Evolutionary conservation across 2,888 invertebrate species (phyloP).

Genomic region (Agriopis leucophaearia): DNA sequence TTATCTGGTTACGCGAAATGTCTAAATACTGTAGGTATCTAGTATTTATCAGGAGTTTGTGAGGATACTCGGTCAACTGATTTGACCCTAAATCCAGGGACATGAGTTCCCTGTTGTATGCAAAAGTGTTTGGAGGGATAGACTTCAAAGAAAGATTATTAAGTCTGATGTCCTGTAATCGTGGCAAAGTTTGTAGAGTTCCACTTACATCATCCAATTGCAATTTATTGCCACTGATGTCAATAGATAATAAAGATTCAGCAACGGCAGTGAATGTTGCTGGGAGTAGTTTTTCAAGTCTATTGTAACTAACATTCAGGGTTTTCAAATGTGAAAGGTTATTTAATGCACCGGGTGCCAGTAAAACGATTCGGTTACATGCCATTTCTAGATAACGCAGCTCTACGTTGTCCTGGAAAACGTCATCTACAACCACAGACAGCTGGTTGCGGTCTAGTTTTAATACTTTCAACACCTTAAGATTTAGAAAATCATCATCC

Average conservation of each 20-base stretch:
- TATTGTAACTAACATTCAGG: constrained; percentile 92
- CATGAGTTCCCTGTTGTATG: constrained; percentile 86
- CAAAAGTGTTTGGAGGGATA: constrained; percentile 86
- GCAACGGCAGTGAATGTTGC: constrained; percentile 87
- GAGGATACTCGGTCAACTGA: constrained; percentile 87
- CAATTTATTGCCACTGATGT: constrained; percentile 90
- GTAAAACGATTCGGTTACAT: constrained; percentile 90
- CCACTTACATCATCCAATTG: constrained; percentile 84
- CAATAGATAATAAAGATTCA: constrained; percentile 87
- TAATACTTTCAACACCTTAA: constrained; percentile 88
- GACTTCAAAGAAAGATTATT: constrained; percentile 87
- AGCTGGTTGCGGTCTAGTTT: constrained; percentile 92
- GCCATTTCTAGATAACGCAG: constrained; percentile 87
- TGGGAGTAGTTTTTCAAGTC: constrained; percentile 89
- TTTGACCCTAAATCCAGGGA: constrained; percentile 92
- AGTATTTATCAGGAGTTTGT: constrained; percentile 84
- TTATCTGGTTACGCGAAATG: constrained; percentile 90
- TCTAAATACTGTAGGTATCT: constrained; percentile 88
- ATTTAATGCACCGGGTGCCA: constrained; percentile 90
- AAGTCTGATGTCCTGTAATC: constrained; percentile 86
- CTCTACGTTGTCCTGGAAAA: constrained; percentile 87
- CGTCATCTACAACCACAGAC: constrained; percentile 90
- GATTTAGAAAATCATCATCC: constrained; percentile 90
- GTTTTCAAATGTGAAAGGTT: constrained; percentile 90
- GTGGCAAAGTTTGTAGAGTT: constrained; percentile 85